Evolutionary conservation across 2,113 vertebrate genomes (phyloP), one percentile per base, ranked within the genome.

Genomic region (Scortum barcoo): DNA sequence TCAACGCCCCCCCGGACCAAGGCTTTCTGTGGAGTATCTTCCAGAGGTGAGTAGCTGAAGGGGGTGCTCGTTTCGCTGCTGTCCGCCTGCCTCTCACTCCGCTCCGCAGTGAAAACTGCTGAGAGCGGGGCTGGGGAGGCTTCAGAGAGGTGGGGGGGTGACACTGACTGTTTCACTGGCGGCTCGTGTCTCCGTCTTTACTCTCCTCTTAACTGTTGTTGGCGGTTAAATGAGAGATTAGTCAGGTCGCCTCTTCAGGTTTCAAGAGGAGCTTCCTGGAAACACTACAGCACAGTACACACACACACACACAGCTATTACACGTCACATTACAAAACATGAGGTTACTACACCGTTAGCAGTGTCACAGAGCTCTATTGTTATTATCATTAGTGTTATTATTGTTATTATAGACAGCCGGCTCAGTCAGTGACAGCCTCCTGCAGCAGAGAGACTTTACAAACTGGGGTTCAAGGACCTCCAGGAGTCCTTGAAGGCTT

Each of bases 11-110:
- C 22, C 91, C 92, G 22, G 95, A 96, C 84, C 95, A 96, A 71
- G 83, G 92, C 11, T 95, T 96, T 65, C 84, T 96, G 82, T 96
- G 95, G 95, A 96, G 94, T 90, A 96, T 96, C 91, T 96, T 96
- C 73, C 95, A 96, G 90, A 95, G 95, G 95, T 96, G 84, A 95
- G 95, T 86, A 36, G n/a, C n/a, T n/a, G n/a, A 36, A 36, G 60
- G 44, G 36, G 30, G 14, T 22, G 75, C 0, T 68, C 62, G 36
- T 70, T 53, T 65, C 40, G 61, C 53, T 7, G 48, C 48, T 63
- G 40, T 63, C 67, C 65, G 61, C 36, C 50, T 50, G 33, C 33
- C 33, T 73, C 61, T 70, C 71, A 50, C 28, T 80, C 63, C 19
- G 65, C 71, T 78, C 79, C 70, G 86, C 78, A 74, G 60, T 76